These are phyloP conservation scores for Mesocentrotus franciscanus DNA, from an alignment of 53 echinoderm and acorn worm genomes.

Conservation along the genomic window DNA sequence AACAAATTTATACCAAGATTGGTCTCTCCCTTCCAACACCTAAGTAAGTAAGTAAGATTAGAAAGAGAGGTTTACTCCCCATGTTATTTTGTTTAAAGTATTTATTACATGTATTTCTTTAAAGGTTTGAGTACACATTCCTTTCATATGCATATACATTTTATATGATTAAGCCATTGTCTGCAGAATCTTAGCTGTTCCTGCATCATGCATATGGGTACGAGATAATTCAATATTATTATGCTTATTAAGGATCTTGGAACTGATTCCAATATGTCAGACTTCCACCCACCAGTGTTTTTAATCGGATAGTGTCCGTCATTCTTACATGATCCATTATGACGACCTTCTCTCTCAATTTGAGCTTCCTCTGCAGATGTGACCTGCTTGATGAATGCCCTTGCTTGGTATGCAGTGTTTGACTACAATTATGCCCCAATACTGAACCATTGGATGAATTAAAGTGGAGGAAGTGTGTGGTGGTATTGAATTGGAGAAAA, in stretches of 20 bases:
- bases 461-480: not conserved
- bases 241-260: not conserved
- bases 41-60: not conserved
- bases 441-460: not conserved
- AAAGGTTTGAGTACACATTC: not conserved
- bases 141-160: not conserved
- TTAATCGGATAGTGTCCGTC: not conserved
- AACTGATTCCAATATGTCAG: not conserved
- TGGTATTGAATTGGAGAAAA: not conserved
- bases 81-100: not conserved
- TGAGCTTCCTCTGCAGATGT: constrained; percentile 21
- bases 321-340: constrained; percentile 21
- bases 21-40: too few relatives aligned
- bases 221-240: not conserved
- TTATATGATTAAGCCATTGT: not conserved
- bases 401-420: not conserved
- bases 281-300: not conserved
- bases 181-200: not conserved
- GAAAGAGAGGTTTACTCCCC: not conserved
- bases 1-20: too few relatives aligned
- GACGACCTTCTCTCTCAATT: constrained; percentile 49
- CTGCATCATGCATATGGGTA: not conserved
- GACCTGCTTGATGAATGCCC: constrained; percentile 47
- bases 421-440: not conserved
- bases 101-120: not conserved